Evolutionary conservation across 2,888 invertebrate genomes (phyloP), one percentile per base, ranked within the genome.

Genomic region (Elmis aenea): DNA sequence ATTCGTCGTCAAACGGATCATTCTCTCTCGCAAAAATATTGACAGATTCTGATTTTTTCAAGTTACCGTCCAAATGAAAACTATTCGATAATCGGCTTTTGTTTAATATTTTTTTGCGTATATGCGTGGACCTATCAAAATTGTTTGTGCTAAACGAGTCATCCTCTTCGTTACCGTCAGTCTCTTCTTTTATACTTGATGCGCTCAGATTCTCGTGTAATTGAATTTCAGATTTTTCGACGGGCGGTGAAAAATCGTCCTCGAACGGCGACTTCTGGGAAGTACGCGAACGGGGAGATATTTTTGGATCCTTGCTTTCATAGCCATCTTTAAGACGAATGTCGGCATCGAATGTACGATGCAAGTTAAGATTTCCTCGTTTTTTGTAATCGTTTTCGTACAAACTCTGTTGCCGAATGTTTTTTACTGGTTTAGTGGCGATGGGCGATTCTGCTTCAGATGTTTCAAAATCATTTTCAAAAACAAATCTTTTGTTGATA

Each of bases 1-100:
- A 91, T 50, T 89, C 88, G 33, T 86, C 86, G 51, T 89, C 91
- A 58, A 92, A 92, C 1, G 92, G 92, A 69, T 92, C 91, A 26
- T 77, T 78, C 58, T 88, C 88, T 30, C 86, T 76, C 3, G 83
- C 83, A 68, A 92, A 92, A 54, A 92, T 92, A 66, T 91, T 90
- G 5, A 90, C 83, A 2, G 90, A 90, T 60, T 90, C 90, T 0
- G 90, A 90, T 65, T 91, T 91, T 57, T 85, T 85, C 27, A 89
- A 79, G 56, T 83, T 77, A 34, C 76, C 73, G 43, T 81, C 80
- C 18, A 51, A 46, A 21, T 55, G 44, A 27, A 56, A 31, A 26
- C 33, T 52, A 14, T 40, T 50, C 2, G 55, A 50, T 3, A 56
- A 34, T 33, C 59, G 47, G 29, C 57, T 54, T 34, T 59, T 62